These are phyloP conservation scores for Sebastes flavidus DNA, from an alignment of 2,797 vertebrate species.

Conservation along the genomic window DNA sequence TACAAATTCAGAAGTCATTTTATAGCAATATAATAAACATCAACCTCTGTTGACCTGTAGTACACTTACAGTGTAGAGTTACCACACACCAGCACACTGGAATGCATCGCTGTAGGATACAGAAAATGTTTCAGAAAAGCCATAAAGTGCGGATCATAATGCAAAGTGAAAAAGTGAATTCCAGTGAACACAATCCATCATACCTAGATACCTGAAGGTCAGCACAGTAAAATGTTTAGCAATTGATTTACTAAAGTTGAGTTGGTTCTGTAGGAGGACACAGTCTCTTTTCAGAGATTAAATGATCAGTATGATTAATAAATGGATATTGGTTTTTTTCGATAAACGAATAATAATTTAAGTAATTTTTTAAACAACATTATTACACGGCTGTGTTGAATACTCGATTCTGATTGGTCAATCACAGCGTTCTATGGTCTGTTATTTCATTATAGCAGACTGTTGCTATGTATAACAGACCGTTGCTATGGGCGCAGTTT, in stretches of 20 bases:
- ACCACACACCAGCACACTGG: neutral
- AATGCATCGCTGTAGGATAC: neutral
- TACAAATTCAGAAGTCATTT: constrained; percentile 27
- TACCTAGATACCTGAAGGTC: neutral
- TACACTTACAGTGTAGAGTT: neutral
- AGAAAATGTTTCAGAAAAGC: neutral
- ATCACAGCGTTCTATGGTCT: too few relatives aligned
- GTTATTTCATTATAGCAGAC: too few relatives aligned
- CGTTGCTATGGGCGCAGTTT: too few relatives aligned
- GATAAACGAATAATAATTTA: neutral
- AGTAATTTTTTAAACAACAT: neutral
- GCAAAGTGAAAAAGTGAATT: neutral
- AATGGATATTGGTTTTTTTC: neutral
- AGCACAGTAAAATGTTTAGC: neutral
- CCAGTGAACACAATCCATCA: neutral
- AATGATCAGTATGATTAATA: neutral
- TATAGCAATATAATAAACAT: constrained; percentile 28
- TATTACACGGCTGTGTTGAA: neutral
- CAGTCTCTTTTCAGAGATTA: neutral
- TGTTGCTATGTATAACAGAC: too few relatives aligned
- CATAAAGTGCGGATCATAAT: neutral
- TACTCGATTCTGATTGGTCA: neutral
- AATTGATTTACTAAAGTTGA: neutral
- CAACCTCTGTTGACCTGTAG: constrained; percentile 8
- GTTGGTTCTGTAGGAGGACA: neutral